Conservation (phyloP, 23 tunicate species). For the Botrylloides violaceus region DNA sequence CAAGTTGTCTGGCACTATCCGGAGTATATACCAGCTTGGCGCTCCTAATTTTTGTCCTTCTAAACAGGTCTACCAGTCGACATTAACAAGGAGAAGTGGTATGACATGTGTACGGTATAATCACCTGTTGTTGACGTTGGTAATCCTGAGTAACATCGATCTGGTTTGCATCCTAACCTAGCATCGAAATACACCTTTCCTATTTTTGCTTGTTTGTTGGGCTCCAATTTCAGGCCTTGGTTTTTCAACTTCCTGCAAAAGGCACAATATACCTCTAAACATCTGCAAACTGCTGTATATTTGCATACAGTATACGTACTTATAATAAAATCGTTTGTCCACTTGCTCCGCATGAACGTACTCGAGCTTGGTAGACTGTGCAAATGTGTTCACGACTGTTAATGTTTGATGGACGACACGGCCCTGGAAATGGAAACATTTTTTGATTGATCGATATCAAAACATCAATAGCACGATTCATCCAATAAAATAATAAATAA, state of each 20-base stretch:
- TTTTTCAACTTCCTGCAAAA: conserved; percentile 65
- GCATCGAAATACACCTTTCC: conserved; percentile 87
- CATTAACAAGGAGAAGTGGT: too few species aligned
- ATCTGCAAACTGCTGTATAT: neutral
- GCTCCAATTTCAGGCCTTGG: conserved; percentile 43
- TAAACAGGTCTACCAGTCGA: too few species aligned
- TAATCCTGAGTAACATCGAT: conserved; percentile 73
- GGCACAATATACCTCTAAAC: neutral
- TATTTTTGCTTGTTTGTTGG: conserved; percentile 43
- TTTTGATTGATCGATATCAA: too few species aligned
- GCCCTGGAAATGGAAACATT: conserved; percentile 60
- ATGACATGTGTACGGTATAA: too few species aligned
- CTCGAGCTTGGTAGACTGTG: conserved; percentile 65
- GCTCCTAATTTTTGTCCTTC: too few species aligned
- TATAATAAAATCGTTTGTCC: conserved; percentile 61
- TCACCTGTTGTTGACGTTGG: conserved; percentile 88
- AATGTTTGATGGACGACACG: conserved; percentile 46
- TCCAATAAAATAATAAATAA: too few species aligned
- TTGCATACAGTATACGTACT: conserved; percentile 13
- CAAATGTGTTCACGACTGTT: conserved; percentile 53
- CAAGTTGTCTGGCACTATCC: too few species aligned
- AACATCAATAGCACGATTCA: too few species aligned
- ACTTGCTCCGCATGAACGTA: conserved; percentile 4
- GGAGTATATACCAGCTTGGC: too few species aligned
- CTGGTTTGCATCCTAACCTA: conserved; percentile 63